Evolutionary conservation across 2,113 vertebrate genomes (phyloP).

Genomic region (Pogonocichla stellata): DNA sequence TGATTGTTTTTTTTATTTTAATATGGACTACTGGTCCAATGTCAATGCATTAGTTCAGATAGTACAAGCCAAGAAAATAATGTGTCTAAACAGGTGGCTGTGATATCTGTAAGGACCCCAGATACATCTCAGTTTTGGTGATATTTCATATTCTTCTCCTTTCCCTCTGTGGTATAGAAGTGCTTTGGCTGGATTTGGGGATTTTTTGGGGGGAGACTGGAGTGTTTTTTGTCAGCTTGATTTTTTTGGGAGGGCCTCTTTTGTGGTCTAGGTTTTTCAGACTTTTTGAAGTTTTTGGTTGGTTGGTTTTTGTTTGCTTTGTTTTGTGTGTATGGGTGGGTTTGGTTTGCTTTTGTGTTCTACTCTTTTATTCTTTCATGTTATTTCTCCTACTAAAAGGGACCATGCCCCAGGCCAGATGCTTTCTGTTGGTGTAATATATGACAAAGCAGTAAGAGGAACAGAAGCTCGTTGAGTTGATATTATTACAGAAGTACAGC

Average conservation of each 20-base stretch:
- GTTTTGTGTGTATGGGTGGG: not conserved
- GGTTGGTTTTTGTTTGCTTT: not conserved
- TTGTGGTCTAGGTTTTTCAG: not conserved
- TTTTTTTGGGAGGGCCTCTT: not conserved
- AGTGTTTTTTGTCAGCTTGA: rapidly evolving
- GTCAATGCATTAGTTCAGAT: not conserved
- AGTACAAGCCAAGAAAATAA: not conserved
- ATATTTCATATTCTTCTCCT: not conserved
- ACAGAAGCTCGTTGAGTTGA: not conserved
- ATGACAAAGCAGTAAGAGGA: not conserved
- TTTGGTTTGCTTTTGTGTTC: not conserved
- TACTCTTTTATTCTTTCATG: not conserved
- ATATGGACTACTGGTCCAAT: not conserved
- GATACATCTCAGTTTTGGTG: not conserved
- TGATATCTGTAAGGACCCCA: not conserved
- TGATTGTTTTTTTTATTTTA: not conserved
- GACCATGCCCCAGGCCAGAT: not conserved
- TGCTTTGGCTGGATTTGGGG: not conserved
- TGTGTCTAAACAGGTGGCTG: not conserved
- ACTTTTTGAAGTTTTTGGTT: not conserved
- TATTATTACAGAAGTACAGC: not conserved
- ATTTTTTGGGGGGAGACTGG: rapidly evolving
- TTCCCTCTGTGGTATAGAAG: not conserved
- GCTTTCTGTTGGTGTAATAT: not conserved
- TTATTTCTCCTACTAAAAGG: not conserved